Percentiles rank a stretch among this genome's conserved stretches.
Evolutionary conservation across 2,797 vertebrate species (phyloP).

Genomic region (Enteromius thamalakanensis): DNA sequence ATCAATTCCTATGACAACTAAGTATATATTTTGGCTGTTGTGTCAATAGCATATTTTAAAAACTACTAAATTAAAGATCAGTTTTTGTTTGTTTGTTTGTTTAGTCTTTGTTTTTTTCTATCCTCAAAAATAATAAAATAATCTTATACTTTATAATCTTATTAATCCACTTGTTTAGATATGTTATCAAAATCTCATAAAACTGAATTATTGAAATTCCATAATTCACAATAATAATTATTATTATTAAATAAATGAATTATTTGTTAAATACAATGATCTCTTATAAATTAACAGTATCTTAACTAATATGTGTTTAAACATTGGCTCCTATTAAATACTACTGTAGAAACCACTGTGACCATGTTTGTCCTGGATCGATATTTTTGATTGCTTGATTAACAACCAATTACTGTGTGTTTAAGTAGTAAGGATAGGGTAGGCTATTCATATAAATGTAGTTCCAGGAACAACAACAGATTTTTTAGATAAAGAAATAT

Average conservation of each 20-base stretch:
- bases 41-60: not conserved
- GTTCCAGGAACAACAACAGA: not conserved
- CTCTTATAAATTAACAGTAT: too few relatives aligned
- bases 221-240: not conserved
- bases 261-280: not conserved
- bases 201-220: not conserved
- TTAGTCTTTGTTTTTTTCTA: not conserved
- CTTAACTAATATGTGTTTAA: not conserved
- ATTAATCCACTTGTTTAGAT: not conserved
- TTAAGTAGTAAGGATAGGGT: not conserved
- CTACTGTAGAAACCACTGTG: not conserved
- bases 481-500: not conserved
- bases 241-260: too few relatives aligned
- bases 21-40: not conserved
- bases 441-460: not conserved
- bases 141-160: too few relatives aligned
- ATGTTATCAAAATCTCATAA: not conserved
- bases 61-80: not conserved
- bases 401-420: not conserved
- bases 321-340: not conserved
- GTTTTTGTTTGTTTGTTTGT: not conserved
- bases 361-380: not conserved
- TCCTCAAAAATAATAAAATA: not conserved
- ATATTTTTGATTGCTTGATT: conserved; percentile 9
- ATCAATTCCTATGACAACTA: not conserved